A percentile compares a stretch with the other conserved stretches of the same genome.
These are phyloP conservation scores for Prionailurus viverrinus DNA, from an alignment of 2,113 vertebrate genomes.

Conservation along the genomic window DNA sequence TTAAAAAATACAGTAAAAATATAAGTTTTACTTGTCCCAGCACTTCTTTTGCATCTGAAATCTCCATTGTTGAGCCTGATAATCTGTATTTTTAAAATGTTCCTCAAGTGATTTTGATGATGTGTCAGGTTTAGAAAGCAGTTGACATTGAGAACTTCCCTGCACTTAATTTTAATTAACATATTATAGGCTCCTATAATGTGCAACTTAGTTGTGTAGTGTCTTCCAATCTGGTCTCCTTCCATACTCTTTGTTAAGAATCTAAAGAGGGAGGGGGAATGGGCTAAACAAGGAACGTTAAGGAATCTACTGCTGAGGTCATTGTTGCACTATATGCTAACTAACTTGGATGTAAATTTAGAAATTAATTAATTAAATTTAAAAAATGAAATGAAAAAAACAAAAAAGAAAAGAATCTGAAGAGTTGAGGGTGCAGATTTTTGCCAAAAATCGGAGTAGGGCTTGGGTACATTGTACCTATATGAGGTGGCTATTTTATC, in stretches of 20 bases:
- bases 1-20: background rate
- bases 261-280: background rate
- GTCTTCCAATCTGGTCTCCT: background rate
- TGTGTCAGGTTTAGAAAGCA: background rate
- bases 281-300: too few species aligned
- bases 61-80: background rate
- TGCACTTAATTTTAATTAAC: background rate
- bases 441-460: background rate
- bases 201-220: background rate
- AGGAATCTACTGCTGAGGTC: too few species aligned
- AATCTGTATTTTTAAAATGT: conserved; percentile 38
- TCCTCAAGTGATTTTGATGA: background rate
- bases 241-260: background rate
- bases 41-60: conserved; percentile 24
- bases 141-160: background rate
- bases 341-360: too few species aligned
- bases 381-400: too few species aligned
- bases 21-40: background rate
- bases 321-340: too few species aligned
- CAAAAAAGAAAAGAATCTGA: background rate
- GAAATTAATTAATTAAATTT: too few species aligned
- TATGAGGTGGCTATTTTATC: background rate
- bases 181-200: background rate
- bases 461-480: background rate
- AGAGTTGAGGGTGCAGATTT: background rate